Evolutionary conservation across 1,140 invertebrate species (phyloP).

Genomic region (Trinorchestia longiramus): DNA sequence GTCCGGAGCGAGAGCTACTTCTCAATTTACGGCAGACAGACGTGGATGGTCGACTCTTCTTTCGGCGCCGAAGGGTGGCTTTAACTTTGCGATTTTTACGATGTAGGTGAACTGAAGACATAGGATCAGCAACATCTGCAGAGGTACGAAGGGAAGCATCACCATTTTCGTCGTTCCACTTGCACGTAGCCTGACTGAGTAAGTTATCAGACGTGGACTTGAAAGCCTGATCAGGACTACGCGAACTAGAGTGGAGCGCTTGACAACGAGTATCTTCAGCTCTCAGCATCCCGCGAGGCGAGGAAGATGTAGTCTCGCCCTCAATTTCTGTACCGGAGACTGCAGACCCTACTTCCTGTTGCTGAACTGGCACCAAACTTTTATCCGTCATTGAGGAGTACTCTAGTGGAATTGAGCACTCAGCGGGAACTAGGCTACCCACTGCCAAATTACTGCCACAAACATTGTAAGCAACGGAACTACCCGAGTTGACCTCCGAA

Average conservation of each 20-base stretch:
- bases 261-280: neutral
- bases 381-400: neutral
- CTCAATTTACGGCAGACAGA: neutral
- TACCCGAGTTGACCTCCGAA: neutral
- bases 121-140: neutral
- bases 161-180: neutral
- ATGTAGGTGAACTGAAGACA: neutral
- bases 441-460: neutral
- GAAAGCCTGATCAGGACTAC: neutral
- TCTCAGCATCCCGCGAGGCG: neutral
- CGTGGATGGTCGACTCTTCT: neutral
- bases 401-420: neutral
- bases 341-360: neutral
- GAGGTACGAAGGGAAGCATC: neutral
- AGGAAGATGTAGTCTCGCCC: neutral
- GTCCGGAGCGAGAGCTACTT: neutral
- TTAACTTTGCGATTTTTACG: neutral
- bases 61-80: neutral
- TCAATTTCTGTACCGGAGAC: neutral
- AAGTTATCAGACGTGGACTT: neutral
- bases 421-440: neutral
- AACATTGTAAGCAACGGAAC: neutral
- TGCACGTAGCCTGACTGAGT: neutral
- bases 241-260: neutral
- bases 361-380: neutral